Base-by-base conservation (phyloP, 2,888 invertebrate genomes). In the Nomada hirtipes region DNA sequence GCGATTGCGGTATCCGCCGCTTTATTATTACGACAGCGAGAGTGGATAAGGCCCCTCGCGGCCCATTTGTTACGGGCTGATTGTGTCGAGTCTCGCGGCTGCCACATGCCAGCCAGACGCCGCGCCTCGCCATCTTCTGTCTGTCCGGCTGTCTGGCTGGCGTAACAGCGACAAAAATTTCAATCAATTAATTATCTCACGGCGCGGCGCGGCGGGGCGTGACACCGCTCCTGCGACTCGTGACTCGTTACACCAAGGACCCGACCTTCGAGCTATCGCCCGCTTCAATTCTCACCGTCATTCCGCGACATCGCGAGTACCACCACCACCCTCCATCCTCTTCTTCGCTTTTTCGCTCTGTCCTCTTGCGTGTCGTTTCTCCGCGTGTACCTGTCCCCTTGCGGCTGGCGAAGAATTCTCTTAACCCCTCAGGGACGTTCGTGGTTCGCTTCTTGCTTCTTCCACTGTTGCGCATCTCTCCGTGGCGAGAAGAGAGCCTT, bases 1-100 rank as follows among this genome's bases (percentile, higher is more conserved):
- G 90, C 88, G 89, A 91, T 91, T 91, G 91, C 91, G 86, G 88
- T 89, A 89, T 85, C 86, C 86, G 86, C 83, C 86, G 87, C 88
- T 89, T 90, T 89, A 87, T 91, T 90, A 89, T 91, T 91, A 89
- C 91, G 89, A 90, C 88, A 88, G 87, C 86, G 81, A 73, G 23
- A 23, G 20, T 36, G 84, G 74, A 84, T 85, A 87, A 88, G 86
- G 85, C 72, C 82, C 79, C 74, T 36, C 83, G 11, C 57, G 53
- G 65, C 52, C 83, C 82, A 90, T 92, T 91, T 89, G 91, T 91
- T 89, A 89, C 85, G 80, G 72, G 88, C 83, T 85, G 85, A 87
- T 87, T 90, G 88, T 86, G 80, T 63, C 73, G 72, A 65, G 77
- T 75, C 70, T 78, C 63, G 67, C 72, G 67, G 68, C 61, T 70